Conservation (phyloP, 53 echinoderm and acorn worm species). For the Hippasteria phrygiana region DNA sequence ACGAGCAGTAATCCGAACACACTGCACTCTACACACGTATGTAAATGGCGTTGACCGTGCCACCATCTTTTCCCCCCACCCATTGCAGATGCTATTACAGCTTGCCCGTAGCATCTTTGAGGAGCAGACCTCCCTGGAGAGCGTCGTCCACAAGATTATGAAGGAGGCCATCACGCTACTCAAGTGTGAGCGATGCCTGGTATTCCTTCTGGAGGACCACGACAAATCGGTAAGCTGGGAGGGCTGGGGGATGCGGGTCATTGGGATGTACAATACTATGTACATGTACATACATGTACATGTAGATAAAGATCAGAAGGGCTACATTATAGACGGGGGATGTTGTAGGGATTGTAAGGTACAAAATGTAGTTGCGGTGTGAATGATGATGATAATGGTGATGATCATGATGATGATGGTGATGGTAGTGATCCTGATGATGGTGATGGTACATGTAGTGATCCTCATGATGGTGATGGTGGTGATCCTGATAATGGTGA, state of each 20-base stretch:
- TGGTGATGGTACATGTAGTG: neutral
- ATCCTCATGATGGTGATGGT: neutral
- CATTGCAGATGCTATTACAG: slow-evolving; percentile 92
- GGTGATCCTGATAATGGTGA: neutral
- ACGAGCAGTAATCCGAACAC: too few species aligned
- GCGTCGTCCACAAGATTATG: slow-evolving; percentile 98
- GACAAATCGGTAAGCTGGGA: slow-evolving; percentile 82
- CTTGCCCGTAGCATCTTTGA: slow-evolving; percentile 95
- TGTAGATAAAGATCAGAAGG: neutral
- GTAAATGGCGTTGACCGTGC: slow-evolving; percentile 13
- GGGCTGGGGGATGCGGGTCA: slow-evolving; percentile 1
- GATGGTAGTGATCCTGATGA: neutral
- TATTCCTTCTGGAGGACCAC: slow-evolving; percentile 90
- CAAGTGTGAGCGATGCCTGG: slow-evolving; percentile 92
- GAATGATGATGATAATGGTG: neutral
- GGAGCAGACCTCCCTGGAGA: slow-evolving; percentile 96
- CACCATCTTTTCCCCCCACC: slow-evolving; percentile 20
- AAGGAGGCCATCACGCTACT: slow-evolving; percentile 87
- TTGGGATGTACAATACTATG: too few species aligned
- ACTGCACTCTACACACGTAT: neutral
- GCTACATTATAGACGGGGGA: neutral
- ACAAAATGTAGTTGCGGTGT: slow-evolving; percentile 1
- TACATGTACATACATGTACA: neutral
- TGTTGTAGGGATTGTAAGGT: neutral
- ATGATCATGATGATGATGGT: neutral